A percentile compares a stretch with the other conserved stretches of the same genome.
These are phyloP conservation scores for Acanthochromis polyacanthus DNA, from an alignment of 2,113 vertebrate genomes.

Conservation along the genomic window DNA sequence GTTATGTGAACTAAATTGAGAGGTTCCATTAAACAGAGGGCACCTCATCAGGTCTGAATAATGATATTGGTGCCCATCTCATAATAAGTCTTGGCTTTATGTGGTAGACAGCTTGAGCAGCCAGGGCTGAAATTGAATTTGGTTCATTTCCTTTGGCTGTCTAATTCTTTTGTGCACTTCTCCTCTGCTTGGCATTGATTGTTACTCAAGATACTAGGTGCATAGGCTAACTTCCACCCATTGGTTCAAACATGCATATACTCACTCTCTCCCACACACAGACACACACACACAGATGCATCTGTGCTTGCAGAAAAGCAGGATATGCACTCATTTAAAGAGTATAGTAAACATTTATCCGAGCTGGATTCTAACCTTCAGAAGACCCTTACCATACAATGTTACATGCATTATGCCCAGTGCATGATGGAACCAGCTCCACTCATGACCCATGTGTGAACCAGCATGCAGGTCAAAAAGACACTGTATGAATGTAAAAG, in stretches of 20 bases:
- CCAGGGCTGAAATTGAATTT: slow-evolving; percentile 79
- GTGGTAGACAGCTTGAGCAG: slow-evolving; percentile 63
- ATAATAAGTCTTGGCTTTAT: slow-evolving; percentile 77
- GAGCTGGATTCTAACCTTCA: background rate
- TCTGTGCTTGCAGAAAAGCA: background rate
- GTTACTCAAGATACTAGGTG: slow-evolving; percentile 56
- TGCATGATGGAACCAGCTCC: slow-evolving; percentile 9
- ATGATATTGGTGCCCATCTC: slow-evolving; percentile 66
- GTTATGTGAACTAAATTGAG: slow-evolving; percentile 77
- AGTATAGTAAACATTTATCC: background rate
- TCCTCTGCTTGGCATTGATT: slow-evolving; percentile 72
- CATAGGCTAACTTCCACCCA: slow-evolving; percentile 46
- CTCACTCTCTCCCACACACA: background rate
- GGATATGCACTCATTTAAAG: background rate
- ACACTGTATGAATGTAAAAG: background rate
- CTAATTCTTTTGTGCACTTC: slow-evolving; percentile 80
- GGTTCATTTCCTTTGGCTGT: slow-evolving; percentile 79
- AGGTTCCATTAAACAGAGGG: slow-evolving; percentile 74
- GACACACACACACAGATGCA: slow-evolving; percentile 12
- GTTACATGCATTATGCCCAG: slow-evolving; percentile 1
- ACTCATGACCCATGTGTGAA: slow-evolving; percentile 20
- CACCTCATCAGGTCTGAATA: slow-evolving; percentile 78
- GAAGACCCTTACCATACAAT: background rate
- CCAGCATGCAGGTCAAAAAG: slow-evolving; percentile 19
- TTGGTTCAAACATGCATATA: slow-evolving; percentile 5